Conservation (phyloP, 1,140 invertebrate species). For the Pogonomyrmex californicus region DNA sequence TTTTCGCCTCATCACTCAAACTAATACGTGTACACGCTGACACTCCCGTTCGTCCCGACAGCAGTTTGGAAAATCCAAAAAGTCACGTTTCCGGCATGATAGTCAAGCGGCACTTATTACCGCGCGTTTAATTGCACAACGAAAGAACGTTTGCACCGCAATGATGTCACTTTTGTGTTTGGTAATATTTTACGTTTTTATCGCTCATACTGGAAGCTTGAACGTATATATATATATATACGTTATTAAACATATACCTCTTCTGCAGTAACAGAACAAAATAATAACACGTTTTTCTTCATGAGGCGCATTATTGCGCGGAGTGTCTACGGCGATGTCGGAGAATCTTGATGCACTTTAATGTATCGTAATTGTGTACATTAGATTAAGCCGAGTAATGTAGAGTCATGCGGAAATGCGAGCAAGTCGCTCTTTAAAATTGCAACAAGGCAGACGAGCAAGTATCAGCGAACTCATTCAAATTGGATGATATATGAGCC, state of each 20-base stretch:
- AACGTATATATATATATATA: neutral
- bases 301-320: too few species aligned
- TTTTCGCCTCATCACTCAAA: conserved; percentile 43
- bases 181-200: neutral
- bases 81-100: conserved; percentile 73
- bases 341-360: neutral
- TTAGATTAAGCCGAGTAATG: conserved; percentile 32
- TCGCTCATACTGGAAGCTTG: neutral
- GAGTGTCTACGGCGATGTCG: neutral
- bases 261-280: neutral
- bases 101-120: conserved; percentile 72
- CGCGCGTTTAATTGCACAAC: conserved; percentile 68
- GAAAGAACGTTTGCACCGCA: conserved; percentile 36
- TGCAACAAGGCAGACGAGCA: conserved; percentile 22
- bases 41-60: conserved; percentile 6
- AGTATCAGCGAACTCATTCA: conserved; percentile 56
- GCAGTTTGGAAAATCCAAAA: conserved; percentile 74
- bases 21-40: conserved; percentile 40
- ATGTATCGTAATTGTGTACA: conserved; percentile 4
- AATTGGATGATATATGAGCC: conserved; percentile 43
- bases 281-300: neutral
- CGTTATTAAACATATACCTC: neutral
- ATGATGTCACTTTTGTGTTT: conserved; percentile 1
- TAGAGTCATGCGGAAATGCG: neutral
- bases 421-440: conserved; percentile 41